A percentile compares a stretch with the other conserved stretches of the same genome.
Evolutionary conservation across 2,888 invertebrate species (phyloP).

Genomic region (Trissolcus japonicus): DNA sequence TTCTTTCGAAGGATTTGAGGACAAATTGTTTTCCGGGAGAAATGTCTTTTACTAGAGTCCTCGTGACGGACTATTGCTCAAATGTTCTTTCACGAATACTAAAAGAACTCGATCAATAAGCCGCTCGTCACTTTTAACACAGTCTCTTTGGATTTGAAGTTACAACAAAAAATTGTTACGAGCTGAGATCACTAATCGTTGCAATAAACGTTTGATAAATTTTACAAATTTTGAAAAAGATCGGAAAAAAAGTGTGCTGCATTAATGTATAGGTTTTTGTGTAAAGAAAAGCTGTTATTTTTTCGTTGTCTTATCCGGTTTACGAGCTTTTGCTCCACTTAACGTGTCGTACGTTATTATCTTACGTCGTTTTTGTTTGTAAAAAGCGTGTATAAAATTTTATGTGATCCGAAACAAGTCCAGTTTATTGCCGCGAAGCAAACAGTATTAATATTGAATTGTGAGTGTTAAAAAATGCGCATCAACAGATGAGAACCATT

Average conservation of each 20-base stretch:
- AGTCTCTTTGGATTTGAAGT: neutral
- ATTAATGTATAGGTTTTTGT: no score
- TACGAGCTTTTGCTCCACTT: constrained; percentile 11
- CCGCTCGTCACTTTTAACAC: constrained; percentile 13
- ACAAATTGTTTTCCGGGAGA: constrained; percentile 21
- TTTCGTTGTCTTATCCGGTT: constrained; percentile 10
- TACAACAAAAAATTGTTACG: no score
- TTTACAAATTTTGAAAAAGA: no score
- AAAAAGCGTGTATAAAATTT: constrained; percentile 18
- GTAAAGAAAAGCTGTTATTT: neutral
- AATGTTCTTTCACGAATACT: constrained; percentile 10
- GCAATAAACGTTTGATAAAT: no score
- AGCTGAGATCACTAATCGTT: no score
- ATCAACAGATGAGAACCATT: constrained; percentile 4
- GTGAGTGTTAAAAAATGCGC: neutral
- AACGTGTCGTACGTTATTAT: constrained; percentile 19
- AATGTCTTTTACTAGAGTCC: constrained; percentile 23
- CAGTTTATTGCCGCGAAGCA: constrained; percentile 10
- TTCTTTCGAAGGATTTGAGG: constrained; percentile 14
- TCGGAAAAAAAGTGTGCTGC: no score
- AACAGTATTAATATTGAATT: constrained; percentile 10
- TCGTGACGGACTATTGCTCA: constrained; percentile 4
- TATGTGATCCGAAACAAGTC: constrained; percentile 16
- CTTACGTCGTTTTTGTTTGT: constrained; percentile 13
- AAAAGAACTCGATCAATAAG: constrained; percentile 23